A percentile compares a stretch with the other conserved stretches of the same genome.
phyloP scores from a whole-genome alignment of 2,113 vertebrate genomes.

The Burhinus oedicnemus region DNA sequence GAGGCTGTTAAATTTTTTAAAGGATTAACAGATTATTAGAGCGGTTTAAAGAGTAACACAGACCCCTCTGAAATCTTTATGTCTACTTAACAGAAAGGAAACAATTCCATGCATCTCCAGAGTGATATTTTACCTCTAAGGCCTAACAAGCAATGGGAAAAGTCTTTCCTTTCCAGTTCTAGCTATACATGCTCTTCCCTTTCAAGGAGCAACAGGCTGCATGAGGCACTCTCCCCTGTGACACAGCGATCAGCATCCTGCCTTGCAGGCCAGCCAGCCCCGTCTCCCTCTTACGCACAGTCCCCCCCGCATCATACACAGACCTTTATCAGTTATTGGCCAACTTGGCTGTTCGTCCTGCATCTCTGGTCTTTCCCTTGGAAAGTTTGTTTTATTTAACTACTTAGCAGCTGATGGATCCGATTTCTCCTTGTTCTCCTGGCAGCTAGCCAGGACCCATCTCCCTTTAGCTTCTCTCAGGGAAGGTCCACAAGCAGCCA shows the following conservation, averaged over 20 bases:
- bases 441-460: background rate
- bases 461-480: background rate
- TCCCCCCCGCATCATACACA: background rate
- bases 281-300: rapidly evolving
- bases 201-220: background rate
- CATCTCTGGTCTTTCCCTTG: background rate
- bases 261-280: no score
- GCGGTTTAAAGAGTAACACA: background rate
- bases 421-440: background rate
- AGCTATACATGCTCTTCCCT: background rate
- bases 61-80: background rate
- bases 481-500: background rate
- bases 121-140: background rate
- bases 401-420: background rate
- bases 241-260: background rate
- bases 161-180: background rate
- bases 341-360: background rate
- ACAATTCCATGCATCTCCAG: background rate
- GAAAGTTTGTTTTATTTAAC: background rate
- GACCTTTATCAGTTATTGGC: background rate
- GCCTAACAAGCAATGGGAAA: background rate
- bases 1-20: constrained; percentile 16
- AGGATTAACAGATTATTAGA: background rate
- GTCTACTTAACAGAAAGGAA: background rate
- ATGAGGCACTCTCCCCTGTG: background rate